Evolutionary conservation across 2,888 invertebrate species (phyloP).

Genomic region (Drosophila prostipennis): DNA sequence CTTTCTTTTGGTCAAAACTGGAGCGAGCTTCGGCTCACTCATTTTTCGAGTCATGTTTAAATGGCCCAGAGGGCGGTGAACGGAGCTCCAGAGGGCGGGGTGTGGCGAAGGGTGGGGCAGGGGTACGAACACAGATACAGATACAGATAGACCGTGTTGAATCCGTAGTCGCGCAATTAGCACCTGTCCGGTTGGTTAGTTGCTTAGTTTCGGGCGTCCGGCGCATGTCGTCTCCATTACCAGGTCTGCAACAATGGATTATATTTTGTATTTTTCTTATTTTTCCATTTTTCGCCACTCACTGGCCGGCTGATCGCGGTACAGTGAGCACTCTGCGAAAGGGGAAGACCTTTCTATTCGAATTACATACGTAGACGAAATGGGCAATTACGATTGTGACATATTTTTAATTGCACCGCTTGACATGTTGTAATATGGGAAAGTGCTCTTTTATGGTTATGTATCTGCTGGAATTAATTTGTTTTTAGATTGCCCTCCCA

Average conservation of each 20-base stretch:
- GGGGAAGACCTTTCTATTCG: slow-evolving; percentile 1
- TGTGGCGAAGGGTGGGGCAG: background rate
- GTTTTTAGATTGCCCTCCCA: background rate
- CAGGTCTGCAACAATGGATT: slow-evolving; percentile 14
- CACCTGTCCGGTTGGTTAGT: slow-evolving; percentile 54
- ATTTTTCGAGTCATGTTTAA: slow-evolving; percentile 8
- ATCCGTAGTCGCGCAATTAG: slow-evolving; percentile 62
- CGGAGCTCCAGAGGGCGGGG: slow-evolving; percentile 2
- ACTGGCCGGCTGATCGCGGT: slow-evolving; percentile 7
- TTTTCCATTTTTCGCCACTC: slow-evolving; percentile 10
- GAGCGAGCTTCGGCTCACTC: slow-evolving; percentile 22
- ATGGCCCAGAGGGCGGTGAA: slow-evolving; percentile 27
- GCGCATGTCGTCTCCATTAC: slow-evolving; percentile 48
- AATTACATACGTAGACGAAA: slow-evolving; percentile 1
- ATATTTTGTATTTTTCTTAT: background rate
- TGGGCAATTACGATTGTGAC: slow-evolving; percentile 12
- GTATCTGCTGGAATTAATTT: too few relatives aligned
- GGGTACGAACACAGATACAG: too few relatives aligned
- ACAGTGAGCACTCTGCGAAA: slow-evolving; percentile 11
- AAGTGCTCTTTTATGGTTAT: background rate
- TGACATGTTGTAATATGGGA: background rate
- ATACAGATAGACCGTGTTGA: slow-evolving; percentile 30
- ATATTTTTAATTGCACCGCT: slow-evolving; percentile 1
- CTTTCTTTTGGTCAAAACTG: slow-evolving; percentile 26
- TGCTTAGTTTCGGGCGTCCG: slow-evolving; percentile 16